Evolutionary conservation across 2,797 vertebrate species (phyloP), one percentile per base, ranked within the genome.

Genomic region (Luscinia luscinia): DNA sequence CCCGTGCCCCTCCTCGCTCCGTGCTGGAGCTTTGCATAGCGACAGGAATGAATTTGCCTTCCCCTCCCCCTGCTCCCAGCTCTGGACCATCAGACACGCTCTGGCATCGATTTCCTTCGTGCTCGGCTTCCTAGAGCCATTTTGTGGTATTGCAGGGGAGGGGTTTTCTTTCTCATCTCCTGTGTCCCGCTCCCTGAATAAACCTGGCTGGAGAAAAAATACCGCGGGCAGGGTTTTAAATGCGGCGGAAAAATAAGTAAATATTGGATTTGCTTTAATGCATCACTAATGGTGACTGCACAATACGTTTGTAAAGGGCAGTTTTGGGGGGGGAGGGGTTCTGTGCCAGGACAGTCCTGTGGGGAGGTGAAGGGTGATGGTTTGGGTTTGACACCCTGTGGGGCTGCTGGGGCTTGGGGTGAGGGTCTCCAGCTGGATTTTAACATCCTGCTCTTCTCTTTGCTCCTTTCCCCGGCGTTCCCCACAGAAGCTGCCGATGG

Each of bases 401-500:
- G 58, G 19, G 45, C 24, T 52, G 38, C 9, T 16, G 58, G 12
- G 55, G 12, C 4, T 64, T 15, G 40, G 9, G n/a, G 10, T 16
- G 40, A 6, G 36, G 9, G 21, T 76, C 27, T 85, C 24, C 36
- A 51, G 5, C 38, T 0, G 1, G 2, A 20, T 8, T 21, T 34
- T 95, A 91, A 96, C 27, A 5, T 4, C 32, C 30, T 32, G 30
- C 41, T 6, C 9, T 77, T 90, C 49, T 92, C 55, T 85, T 36
- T 6, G 3, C 15, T 7, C 14, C 12, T 30, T 61, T 12, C 11
- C 30, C 41, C 2, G 76, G 57, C 6, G 24, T 96, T 96, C 70
- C 77, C 88, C 82, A 68, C 94, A 99, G 98, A 99, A 98, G 99
- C 99, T 45, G 99, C 99, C 30, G 99, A 99, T 62, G 98, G 98